Evolutionary conservation across 2,113 vertebrate species (phyloP).

Genomic region (Spheniscus mendiculus): DNA sequence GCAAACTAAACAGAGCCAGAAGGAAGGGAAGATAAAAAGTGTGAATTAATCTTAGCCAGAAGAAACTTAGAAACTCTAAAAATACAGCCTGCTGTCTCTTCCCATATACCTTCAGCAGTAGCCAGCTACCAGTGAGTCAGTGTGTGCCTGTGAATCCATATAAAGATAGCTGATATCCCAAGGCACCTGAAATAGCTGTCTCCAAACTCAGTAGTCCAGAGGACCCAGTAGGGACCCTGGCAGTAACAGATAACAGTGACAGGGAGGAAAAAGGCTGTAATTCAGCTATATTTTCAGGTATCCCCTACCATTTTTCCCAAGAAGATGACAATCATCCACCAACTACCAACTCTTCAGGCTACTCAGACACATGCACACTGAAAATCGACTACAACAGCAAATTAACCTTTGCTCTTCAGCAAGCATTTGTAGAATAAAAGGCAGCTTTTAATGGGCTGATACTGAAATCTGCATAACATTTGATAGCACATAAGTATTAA

Average conservation of each 20-base stretch:
- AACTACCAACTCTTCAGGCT: background rate
- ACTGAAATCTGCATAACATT: background rate
- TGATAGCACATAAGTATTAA: background rate
- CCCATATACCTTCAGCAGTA: background rate
- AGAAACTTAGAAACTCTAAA: background rate
- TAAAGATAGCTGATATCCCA: background rate
- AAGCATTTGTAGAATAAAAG: background rate
- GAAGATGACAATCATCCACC: background rate
- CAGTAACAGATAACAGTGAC: background rate
- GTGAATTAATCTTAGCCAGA: slow-evolving; percentile 26
- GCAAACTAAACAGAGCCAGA: background rate
- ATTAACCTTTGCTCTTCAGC: background rate
- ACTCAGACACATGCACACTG: background rate
- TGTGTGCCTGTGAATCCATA: background rate
- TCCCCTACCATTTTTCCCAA: background rate
- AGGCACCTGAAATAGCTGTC: background rate
- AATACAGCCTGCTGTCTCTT: background rate
- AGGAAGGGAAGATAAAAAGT: slow-evolving; percentile 7
- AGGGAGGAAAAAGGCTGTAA: background rate
- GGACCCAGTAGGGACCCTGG: background rate
- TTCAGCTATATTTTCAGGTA: background rate
- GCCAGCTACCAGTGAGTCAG: background rate
- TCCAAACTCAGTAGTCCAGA: background rate
- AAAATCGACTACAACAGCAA: background rate
- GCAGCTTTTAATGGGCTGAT: background rate